Conservation (phyloP, 2,113 vertebrate genomes). For the Catharus bicknelli region DNA sequence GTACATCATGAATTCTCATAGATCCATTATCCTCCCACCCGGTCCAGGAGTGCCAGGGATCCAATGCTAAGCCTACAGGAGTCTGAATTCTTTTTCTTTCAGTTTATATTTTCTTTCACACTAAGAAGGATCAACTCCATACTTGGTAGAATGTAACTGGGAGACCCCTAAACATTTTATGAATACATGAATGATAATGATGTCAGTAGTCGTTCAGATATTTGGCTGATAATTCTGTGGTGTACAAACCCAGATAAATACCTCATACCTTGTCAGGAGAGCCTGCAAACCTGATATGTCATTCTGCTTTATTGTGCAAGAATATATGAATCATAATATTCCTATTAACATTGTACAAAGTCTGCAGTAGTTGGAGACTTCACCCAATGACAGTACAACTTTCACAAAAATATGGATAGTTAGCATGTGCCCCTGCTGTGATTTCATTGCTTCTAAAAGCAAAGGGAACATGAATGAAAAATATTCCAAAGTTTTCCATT, state of each 20-base stretch:
- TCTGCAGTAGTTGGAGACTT: constrained; percentile 41
- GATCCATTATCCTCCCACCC: constrained; percentile 42
- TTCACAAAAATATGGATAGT: constrained; percentile 37
- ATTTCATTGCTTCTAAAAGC: constrained; percentile 27
- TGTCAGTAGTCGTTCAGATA: constrained; percentile 59
- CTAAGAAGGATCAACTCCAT: not conserved
- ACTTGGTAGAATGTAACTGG: not conserved
- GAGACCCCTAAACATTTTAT: constrained; percentile 34
- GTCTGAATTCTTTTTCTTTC: not conserved
- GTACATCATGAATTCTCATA: constrained; percentile 66
- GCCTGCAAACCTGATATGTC: constrained; percentile 63
- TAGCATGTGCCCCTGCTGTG: constrained; percentile 24
- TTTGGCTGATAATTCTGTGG: constrained; percentile 28
- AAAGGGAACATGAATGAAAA: not conserved
- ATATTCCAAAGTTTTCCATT: constrained; percentile 38
- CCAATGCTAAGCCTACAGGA: not conserved
- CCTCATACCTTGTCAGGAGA: constrained; percentile 62
- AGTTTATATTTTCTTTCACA: constrained; percentile 14
- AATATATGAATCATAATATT: constrained; percentile 69
- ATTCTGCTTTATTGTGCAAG: constrained; percentile 63
- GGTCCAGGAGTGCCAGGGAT: constrained; percentile 11
- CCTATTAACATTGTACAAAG: constrained; percentile 60
- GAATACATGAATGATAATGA: constrained; percentile 64
- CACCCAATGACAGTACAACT: constrained; percentile 19
- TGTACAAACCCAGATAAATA: constrained; percentile 59